These are phyloP conservation scores for Phylloscopus trochilus DNA, from an alignment of 2,113 vertebrate genomes.

Conservation along the genomic window DNA sequence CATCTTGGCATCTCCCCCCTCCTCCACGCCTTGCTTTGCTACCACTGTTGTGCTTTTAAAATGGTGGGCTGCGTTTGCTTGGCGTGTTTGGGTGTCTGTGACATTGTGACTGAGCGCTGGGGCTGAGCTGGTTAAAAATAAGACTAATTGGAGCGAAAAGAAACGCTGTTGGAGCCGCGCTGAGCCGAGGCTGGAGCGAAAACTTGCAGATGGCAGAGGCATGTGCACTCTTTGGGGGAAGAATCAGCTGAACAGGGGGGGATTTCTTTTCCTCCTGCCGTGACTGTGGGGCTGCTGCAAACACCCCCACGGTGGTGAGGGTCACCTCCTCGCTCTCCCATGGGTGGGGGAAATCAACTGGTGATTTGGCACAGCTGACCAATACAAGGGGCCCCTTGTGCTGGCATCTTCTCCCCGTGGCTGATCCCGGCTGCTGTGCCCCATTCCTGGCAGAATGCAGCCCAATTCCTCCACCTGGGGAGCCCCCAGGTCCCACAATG, in stretches of 20 bases:
- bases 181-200: not conserved
- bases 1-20: not conserved
- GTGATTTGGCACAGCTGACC: not conserved
- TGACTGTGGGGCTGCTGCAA: not conserved
- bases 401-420: not conserved
- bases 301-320: not conserved
- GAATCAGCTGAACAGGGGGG: not conserved
- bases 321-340: not conserved
- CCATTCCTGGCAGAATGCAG: not conserved
- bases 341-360: not conserved
- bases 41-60: not conserved
- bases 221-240: not conserved
- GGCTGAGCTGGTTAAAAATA: constrained; percentile 21
- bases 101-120: not conserved
- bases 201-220: not conserved
- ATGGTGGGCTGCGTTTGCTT: not conserved
- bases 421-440: not conserved
- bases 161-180: not conserved
- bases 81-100: not conserved
- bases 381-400: not conserved
- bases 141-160: constrained; percentile 34
- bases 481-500: fast-evolving
- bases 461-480: not conserved
- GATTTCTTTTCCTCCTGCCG: not conserved
- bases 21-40: not conserved